Conservation (phyloP, 2,113 vertebrate species). For the Hystrix brachyura region DNA sequence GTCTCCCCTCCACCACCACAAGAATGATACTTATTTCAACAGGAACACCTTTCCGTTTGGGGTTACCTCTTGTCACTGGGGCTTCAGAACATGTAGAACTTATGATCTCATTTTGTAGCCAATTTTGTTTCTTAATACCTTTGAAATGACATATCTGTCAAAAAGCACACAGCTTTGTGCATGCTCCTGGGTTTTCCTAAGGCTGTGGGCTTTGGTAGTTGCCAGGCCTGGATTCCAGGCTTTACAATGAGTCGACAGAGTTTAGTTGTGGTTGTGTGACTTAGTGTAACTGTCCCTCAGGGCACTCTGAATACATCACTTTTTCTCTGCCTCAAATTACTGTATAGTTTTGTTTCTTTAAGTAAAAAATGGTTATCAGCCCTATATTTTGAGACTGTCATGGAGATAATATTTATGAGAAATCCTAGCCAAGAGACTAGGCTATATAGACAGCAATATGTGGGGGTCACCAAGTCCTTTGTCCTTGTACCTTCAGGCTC, state of each 20-base stretch:
- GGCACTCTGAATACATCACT: background rate
- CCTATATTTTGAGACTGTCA: background rate
- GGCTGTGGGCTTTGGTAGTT: background rate
- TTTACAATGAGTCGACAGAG: background rate
- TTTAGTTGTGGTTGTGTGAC: conserved; percentile 2
- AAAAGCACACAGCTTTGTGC: background rate
- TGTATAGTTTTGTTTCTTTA: background rate
- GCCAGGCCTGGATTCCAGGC: no score
- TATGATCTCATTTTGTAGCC: background rate
- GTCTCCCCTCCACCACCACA: background rate
- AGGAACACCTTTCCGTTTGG: conserved; percentile 4
- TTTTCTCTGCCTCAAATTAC: background rate
- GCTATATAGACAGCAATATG: background rate
- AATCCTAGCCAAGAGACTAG: background rate
- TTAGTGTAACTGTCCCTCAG: background rate
- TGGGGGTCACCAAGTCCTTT: background rate
- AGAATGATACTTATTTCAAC: conserved; percentile 37
- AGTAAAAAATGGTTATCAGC: background rate
- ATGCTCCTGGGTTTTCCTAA: background rate
- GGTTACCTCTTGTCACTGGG: background rate
- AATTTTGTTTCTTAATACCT: conserved; percentile 43
- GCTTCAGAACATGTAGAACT: conserved; percentile 32
- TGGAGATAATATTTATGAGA: background rate
- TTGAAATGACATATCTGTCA: conserved; percentile 24
- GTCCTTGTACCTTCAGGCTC: background rate